Conservation (phyloP, 2,797 vertebrate species). For the Phoeniculus purpureus region DNA sequence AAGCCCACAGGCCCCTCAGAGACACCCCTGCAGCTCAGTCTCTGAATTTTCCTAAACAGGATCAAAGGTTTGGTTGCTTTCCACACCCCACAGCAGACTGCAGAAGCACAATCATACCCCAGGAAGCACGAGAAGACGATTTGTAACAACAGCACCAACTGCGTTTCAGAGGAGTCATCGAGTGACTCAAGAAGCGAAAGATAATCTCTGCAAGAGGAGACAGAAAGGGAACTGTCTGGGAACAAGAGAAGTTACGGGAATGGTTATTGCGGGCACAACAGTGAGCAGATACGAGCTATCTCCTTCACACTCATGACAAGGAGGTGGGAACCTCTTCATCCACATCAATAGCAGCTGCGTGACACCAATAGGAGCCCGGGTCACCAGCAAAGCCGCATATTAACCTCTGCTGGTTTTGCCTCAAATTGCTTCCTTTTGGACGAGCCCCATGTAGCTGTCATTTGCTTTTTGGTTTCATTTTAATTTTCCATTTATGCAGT, state of each 20-base stretch:
- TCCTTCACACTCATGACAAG: background rate
- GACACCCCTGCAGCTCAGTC: background rate
- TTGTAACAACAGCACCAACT: background rate
- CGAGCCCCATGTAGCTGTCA: background rate
- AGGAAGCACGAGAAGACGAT: accelerated
- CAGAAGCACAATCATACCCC: background rate
- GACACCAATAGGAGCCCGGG: background rate
- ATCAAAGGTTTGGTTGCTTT: background rate
- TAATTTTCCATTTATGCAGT: background rate
- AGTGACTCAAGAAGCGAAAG: background rate
- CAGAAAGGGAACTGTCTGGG: background rate
- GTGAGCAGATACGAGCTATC: background rate
- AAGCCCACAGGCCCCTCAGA: background rate
- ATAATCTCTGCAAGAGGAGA: background rate
- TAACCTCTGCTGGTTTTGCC: background rate
- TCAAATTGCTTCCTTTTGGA: background rate
- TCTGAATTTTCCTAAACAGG: background rate
- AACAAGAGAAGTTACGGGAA: background rate
- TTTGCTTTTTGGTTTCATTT: slow-evolving; percentile 1
- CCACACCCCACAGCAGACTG: accelerated
- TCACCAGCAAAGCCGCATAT: background rate
- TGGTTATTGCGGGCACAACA: background rate
- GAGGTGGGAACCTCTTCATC: slow-evolving; percentile 27
- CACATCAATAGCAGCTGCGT: background rate
- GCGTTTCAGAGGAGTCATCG: background rate